A percentile compares a stretch with the other conserved stretches of the same genome.
Conservation (phyloP, 2,113 vertebrate genomes). For the Nesoenas mayeri region DNA sequence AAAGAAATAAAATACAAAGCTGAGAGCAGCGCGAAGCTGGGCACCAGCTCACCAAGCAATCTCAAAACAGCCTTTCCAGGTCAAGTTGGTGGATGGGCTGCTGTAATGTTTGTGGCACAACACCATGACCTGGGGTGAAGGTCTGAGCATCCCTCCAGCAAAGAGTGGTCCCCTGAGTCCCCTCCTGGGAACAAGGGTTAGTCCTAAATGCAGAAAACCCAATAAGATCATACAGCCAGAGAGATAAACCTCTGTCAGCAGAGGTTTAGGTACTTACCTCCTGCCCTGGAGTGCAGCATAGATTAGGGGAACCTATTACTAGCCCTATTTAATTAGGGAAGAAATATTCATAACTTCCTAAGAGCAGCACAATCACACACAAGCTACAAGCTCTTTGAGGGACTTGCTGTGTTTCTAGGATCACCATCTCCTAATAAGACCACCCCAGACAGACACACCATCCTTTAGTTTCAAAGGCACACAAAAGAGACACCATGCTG, state of each 20-base stretch:
- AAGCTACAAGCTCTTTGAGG: slow-evolving; percentile 31
- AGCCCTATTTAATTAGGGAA: slow-evolving; percentile 20
- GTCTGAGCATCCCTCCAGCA: not conserved
- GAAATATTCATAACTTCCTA: slow-evolving; percentile 20
- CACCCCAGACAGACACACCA: slow-evolving; percentile 23
- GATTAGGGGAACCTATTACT: not conserved
- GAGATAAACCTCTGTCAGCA: not conserved
- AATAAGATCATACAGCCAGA: not conserved
- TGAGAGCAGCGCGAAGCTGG: not conserved
- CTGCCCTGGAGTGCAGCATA: not conserved
- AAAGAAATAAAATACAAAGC: not conserved
- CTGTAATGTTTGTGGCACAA: not conserved
- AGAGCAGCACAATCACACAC: not conserved
- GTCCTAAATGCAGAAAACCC: not conserved
- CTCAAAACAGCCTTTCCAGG: not conserved
- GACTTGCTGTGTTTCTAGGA: slow-evolving; percentile 17
- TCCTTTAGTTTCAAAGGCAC: slow-evolving; percentile 30
- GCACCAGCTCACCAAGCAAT: not conserved
- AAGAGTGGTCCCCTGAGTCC: not conserved
- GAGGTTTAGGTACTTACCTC: not conserved
- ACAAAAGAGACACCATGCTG: slow-evolving; percentile 51
- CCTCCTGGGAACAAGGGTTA: not conserved
- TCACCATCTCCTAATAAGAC: slow-evolving; percentile 30
- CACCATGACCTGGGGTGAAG: not conserved
- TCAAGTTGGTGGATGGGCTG: not conserved